phyloP scores from a whole-genome alignment of 2,888 invertebrate species.

The Apamea crenata region DNA sequence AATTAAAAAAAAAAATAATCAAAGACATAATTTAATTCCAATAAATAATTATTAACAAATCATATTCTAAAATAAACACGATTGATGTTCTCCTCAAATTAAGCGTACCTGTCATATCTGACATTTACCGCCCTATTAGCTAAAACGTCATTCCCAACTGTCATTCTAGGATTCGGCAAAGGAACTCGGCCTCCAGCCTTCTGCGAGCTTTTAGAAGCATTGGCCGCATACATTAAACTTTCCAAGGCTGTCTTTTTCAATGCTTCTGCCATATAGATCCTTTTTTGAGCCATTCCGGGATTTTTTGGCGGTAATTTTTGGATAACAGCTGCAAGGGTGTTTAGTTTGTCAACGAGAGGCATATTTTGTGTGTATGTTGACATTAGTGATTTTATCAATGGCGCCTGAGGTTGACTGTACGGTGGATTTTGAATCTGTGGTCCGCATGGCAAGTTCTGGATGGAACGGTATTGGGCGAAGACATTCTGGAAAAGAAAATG shows the following conservation, averaged over 20 bases:
- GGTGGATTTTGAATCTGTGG: constrained; percentile 36
- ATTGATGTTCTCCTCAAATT: not conserved
- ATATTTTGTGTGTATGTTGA: constrained; percentile 52
- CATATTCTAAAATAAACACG: not conserved
- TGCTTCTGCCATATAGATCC: constrained; percentile 71
- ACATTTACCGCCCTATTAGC: constrained; percentile 47
- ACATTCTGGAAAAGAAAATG: constrained; percentile 49
- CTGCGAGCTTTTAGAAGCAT: constrained; percentile 56
- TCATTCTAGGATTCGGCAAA: constrained; percentile 38
- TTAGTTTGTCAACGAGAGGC: constrained; percentile 68
- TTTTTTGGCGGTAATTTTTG: constrained; percentile 68
- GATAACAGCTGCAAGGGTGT: constrained; percentile 66
- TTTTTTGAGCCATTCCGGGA: constrained; percentile 54
- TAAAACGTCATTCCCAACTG: constrained; percentile 36
- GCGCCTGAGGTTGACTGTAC: constrained; percentile 21
- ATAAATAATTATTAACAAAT: constrained; percentile 41
- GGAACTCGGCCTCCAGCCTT: constrained; percentile 32
- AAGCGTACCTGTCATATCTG: constrained; percentile 42
- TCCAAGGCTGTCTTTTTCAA: constrained; percentile 74
- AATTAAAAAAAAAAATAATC: not conserved
- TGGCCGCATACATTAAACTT: constrained; percentile 72
- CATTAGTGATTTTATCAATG: constrained; percentile 43
- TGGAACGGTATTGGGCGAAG: constrained; percentile 33
- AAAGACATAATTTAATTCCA: constrained; percentile 50
- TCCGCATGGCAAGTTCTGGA: constrained; percentile 22